Percentiles rank a stretch among this genome's conserved stretches.
Evolutionary conservation across 2,888 invertebrate genomes (phyloP).

Genomic region (Tachina grossa): DNA sequence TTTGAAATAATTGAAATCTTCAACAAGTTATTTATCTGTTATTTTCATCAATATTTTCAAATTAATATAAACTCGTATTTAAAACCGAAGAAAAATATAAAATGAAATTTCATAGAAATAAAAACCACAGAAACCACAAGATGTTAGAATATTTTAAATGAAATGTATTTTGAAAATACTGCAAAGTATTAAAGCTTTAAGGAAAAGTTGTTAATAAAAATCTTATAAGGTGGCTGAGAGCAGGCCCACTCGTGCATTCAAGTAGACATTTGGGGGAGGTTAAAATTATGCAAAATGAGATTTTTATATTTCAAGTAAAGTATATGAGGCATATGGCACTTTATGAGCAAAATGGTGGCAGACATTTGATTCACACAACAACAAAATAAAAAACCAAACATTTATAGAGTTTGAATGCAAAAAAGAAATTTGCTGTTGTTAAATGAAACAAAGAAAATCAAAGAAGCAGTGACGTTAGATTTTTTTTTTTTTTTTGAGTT

Average conservation of each 20-base stretch:
- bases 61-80: constrained; percentile 76
- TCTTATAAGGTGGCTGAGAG: constrained; percentile 34
- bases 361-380: constrained; percentile 39
- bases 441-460: constrained; percentile 34
- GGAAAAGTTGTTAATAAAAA: not conserved
- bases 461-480: constrained; percentile 14
- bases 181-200: constrained; percentile 62
- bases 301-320: constrained; percentile 20
- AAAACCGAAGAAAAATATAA: constrained; percentile 60
- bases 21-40: not conserved
- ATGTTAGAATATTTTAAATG: constrained; percentile 47
- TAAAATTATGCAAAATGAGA: constrained; percentile 15
- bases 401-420: constrained; percentile 29
- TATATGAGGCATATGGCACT: constrained; percentile 60
- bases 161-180: constrained; percentile 33
- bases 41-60: constrained; percentile 16
- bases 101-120: constrained; percentile 56
- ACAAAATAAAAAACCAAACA: constrained; percentile 24
- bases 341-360: constrained; percentile 61
- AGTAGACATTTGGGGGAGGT: constrained; percentile 2
- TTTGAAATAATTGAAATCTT: not conserved
- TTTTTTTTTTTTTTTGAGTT: not conserved
- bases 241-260: not conserved
- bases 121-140: constrained; percentile 68
- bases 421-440: not conserved